Evolutionary conservation across 2,113 vertebrate species (phyloP), one percentile per base, ranked within the genome.

Genomic region (Ictidomys tridecemlineatus): DNA sequence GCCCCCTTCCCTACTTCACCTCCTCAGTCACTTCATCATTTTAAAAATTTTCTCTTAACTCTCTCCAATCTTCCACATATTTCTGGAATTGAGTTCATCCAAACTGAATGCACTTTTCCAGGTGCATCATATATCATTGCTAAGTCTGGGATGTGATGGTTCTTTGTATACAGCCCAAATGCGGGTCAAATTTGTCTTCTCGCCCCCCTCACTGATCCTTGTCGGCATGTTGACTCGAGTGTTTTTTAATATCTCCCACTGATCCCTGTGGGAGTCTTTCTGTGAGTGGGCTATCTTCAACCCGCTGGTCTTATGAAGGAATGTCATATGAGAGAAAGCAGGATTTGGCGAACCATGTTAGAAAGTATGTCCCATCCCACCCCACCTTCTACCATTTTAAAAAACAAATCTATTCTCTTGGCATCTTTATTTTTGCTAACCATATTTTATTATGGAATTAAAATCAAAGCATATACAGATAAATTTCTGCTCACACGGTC

Each of bases 51-150:
- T 83, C 95, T 97, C 96, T 98, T 96, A 96, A 97, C 91, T 97
- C 88, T 84, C 87, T 97, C 96, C 96, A 97, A 39, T 92, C 90
- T 78, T 97, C 94, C 85, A 92, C 91, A 82, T 97, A 97, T 93
- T 97, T 97, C 97, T 97, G 94, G 97, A 96, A 92, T 78, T 92
- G 78, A 96, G 96, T 95, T 97, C 92, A 97, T 97, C 82, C 95
- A 89, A 95, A 92, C 76, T 37, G 58, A 96, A 79, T 69, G 88
- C 22, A 90, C 79, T 98, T 97, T 96, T 97, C 95, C 98, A 97
- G 97, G 97, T 97, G 97, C 90, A 85, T 83, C 82, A 93, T 98
- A 84, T 83, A 96, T 96, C 98, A 97, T 88, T 79, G 39, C 51
- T 13, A 37, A 69, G 96, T 89, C 92, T 97, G 90, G 78, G 82